Base-by-base conservation (phyloP, 2,888 invertebrate species). In the Acleris literana region DNA sequence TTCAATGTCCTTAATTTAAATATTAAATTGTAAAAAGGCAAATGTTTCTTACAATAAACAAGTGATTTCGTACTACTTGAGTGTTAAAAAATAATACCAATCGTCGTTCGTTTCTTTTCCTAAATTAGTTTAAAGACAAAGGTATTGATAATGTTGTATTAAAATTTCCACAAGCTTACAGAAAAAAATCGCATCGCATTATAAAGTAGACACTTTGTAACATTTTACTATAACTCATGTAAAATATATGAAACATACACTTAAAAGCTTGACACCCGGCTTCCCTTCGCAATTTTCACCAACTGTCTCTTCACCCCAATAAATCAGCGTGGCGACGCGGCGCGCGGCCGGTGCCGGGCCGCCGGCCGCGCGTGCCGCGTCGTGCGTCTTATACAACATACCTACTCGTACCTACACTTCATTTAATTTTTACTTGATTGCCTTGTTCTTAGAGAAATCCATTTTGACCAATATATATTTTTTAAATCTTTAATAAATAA, bases 211-310 rank as follows among this genome's bases (percentile, higher is more conserved):
- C 72, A 79, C 72, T 85, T 84, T 85, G 83, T 84, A 86, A 55
- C 66, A 80, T 70, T 62, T 80, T 74, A 79, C 75, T 80, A 79
- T 84, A 86, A 84, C 87, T 85, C 77, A 87, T 81, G 78, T 88
- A 88, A 87, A 88, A 85, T 88, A 87, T 87, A 83, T 69, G 72
- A 71, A 70, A 70, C n/a, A n/a, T n/a, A n/a, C n/a, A n/a, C n/a
- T n/a, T n/a, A 72, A 76, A 76, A 86, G 84, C 88, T 88, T 86
- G 62, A 60, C 68, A 74, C 62, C 68, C 68, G 64, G 51, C 63
- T 69, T 55, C 53, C 69, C 64, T 63, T 64, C 68, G 68, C 68
- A 68, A 64, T 69, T 64, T 65, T 68, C 68, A 71, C 70, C 68
- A 68, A 70, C 63, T 63, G 65, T 78, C 82, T 81, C 62, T 76